phyloP scores from a whole-genome alignment of 2,113 vertebrate genomes.

The Saccopteryx leptura region DNA sequence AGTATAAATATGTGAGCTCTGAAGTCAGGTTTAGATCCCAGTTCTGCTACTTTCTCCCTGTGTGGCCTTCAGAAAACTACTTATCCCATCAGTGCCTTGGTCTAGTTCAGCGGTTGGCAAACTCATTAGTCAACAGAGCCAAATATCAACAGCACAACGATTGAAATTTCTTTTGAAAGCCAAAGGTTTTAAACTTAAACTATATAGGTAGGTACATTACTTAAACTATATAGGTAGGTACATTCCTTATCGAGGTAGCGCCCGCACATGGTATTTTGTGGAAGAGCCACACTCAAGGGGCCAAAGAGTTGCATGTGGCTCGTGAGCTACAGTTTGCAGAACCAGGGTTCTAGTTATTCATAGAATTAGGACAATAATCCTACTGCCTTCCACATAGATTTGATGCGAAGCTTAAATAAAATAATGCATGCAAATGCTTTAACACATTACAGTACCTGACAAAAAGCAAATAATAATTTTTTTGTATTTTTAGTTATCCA shows the following conservation, averaged over 20 bases:
- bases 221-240: too few relatives aligned
- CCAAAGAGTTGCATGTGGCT: too few relatives aligned
- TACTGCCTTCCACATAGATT: not conserved
- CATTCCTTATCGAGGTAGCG: too few relatives aligned
- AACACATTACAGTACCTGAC: not conserved
- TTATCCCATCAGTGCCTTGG: not conserved
- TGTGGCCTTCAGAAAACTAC: constrained; percentile 27
- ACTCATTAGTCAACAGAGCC: too few relatives aligned
- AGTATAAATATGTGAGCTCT: not conserved
- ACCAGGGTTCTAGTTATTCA: not conserved
- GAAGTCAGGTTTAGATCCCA: not conserved
- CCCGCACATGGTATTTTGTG: too few relatives aligned
- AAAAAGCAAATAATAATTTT: not conserved
- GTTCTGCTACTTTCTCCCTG: constrained; percentile 14
- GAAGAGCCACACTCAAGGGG: too few relatives aligned
- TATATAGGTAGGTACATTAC: too few relatives aligned
- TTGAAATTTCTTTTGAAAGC: too few relatives aligned
- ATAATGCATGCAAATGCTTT: constrained; percentile 12
- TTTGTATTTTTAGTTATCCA: not conserved
- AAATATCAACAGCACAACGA: too few relatives aligned
- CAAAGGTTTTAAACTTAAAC: too few relatives aligned
- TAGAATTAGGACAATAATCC: not conserved
- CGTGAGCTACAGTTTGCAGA: too few relatives aligned
- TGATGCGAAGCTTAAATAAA: constrained; percentile 38
- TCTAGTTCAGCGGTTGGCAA: not conserved